A percentile compares a stretch with the other conserved stretches of the same genome.
Conservation (phyloP, 1,140 invertebrate genomes). For the Thaumatotibia leucotreta region DNA sequence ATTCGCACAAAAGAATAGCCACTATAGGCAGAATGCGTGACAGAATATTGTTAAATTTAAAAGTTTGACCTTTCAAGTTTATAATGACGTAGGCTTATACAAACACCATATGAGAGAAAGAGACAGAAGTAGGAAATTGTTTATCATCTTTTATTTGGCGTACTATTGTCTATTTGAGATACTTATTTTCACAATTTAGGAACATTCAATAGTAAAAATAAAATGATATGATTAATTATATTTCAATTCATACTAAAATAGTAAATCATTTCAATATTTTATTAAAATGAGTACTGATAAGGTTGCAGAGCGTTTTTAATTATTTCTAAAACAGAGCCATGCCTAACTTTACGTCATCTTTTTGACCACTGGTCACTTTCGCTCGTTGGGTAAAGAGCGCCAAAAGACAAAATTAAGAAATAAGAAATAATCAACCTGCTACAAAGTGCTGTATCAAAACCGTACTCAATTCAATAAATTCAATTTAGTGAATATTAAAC, state of each 20-base stretch:
- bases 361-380: not conserved
- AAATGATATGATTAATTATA: too few relatives aligned
- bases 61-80: conserved; percentile 6
- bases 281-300: not conserved
- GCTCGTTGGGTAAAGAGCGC: not conserved
- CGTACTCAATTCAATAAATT: too few relatives aligned
- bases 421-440: not conserved
- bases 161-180: not conserved
- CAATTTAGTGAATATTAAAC: too few relatives aligned
- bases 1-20: conserved; percentile 1
- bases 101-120: not conserved
- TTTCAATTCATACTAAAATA: too few relatives aligned
- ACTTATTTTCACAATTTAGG: not conserved
- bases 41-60: not conserved
- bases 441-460: not conserved
- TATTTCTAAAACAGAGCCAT: not conserved
- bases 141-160: not conserved
- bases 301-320: not conserved
- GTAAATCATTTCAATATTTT: not conserved
- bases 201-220: too few relatives aligned
- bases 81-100: not conserved
- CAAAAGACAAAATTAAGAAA: not conserved
- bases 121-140: not conserved
- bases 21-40: not conserved
- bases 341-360: not conserved